Conservation (phyloP, 2,888 invertebrate genomes). For the Clanis bilineata region DNA sequence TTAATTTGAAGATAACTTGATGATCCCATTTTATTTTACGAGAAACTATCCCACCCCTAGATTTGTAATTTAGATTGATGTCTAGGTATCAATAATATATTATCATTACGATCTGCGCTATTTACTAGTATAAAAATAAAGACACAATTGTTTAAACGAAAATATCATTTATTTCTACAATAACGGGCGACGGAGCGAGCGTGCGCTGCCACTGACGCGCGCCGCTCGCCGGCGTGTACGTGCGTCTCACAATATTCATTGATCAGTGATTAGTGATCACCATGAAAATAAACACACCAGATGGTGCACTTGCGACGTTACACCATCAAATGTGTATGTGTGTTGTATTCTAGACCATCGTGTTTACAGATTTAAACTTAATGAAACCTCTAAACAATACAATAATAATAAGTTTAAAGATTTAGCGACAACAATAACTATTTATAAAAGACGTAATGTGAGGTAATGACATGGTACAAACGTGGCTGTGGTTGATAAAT, state of each 20-base stretch:
- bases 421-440: conserved; percentile 76
- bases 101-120: not conserved
- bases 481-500: conserved; percentile 50
- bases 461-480: conserved; percentile 74
- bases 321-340: conserved; percentile 67
- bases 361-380: conserved; percentile 61
- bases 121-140: conserved; percentile 35
- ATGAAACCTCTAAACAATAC: conserved; percentile 67
- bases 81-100: too few species aligned
- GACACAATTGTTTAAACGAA: conserved; percentile 74
- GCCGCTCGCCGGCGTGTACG: conserved; percentile 53
- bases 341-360: conserved; percentile 67
- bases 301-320: conserved; percentile 58
- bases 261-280: too few species aligned
- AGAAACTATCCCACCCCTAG: too few species aligned
- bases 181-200: conserved; percentile 63
- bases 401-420: conserved; percentile 67
- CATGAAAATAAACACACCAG: conserved; percentile 72
- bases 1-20: too few species aligned
- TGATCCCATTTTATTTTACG: too few species aligned
- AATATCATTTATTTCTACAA: conserved; percentile 82
- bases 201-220: conserved; percentile 37
- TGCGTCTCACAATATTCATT: conserved; percentile 78
- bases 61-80: too few species aligned
- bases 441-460: conserved; percentile 70